Percentiles rank a stretch among this genome's conserved stretches.
Conservation (phyloP, 2,113 vertebrate genomes). For the Eolophus roseicapilla region DNA sequence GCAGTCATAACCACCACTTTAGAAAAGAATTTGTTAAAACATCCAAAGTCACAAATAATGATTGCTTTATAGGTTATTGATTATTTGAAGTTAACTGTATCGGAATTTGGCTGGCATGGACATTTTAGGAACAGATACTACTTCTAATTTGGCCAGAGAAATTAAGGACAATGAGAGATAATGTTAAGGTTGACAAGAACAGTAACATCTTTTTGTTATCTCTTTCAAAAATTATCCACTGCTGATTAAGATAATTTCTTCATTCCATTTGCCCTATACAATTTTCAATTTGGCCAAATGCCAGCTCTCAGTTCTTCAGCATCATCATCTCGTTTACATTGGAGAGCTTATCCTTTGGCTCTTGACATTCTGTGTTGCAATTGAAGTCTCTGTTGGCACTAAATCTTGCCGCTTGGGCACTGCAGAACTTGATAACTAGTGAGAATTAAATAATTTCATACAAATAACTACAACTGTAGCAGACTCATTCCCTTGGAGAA, state of each 20-base stretch:
- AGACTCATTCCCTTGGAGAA: background rate
- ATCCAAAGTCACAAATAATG: background rate
- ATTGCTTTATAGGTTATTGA: background rate
- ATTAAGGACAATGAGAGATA: background rate
- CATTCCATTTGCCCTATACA: background rate
- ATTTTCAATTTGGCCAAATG: background rate
- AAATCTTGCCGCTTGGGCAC: background rate
- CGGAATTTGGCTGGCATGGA: background rate
- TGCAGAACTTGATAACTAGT: background rate
- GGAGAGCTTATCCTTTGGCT: background rate
- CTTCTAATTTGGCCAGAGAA: background rate
- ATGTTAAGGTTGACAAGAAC: background rate
- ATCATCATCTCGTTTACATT: background rate
- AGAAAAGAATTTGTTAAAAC: background rate
- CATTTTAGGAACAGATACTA: background rate
- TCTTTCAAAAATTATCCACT: background rate
- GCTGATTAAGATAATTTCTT: background rate
- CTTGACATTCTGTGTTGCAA: background rate
- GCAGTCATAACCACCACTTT: background rate
- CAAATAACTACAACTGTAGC: background rate
- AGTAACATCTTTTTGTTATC: background rate
- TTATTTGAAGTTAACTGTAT: background rate
- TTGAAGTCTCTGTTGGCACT: background rate
- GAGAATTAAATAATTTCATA: background rate
- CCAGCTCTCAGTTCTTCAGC: background rate